Evolutionary conservation across 2,113 vertebrate genomes (phyloP).

Genomic region (Tenebrosternarchus preto): DNA sequence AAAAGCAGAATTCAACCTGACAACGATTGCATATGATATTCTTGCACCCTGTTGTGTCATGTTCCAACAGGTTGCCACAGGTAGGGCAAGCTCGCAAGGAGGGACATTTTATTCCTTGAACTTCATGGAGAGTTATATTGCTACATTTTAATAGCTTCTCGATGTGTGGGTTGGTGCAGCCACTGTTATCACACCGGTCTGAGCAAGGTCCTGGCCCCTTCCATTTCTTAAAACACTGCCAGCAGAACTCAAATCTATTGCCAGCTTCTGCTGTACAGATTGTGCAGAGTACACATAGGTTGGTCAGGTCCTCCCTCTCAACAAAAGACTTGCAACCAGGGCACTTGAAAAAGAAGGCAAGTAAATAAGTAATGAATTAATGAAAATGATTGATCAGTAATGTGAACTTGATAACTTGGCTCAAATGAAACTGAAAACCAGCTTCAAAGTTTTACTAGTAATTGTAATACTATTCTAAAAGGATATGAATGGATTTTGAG

Average conservation of each 20-base stretch:
- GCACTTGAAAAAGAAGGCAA: constrained; percentile 60
- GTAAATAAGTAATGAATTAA: background rate
- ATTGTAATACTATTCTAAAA: too few species aligned
- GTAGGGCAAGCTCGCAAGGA: constrained; percentile 73
- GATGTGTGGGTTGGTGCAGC: constrained; percentile 62
- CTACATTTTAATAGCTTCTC: constrained; percentile 56
- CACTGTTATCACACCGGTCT: constrained; percentile 65
- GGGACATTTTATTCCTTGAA: constrained; percentile 55
- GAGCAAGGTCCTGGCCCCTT: constrained; percentile 65
- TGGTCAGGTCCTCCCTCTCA: constrained; percentile 63
- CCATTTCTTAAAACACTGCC: constrained; percentile 73
- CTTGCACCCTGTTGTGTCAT: constrained; percentile 71
- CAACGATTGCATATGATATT: constrained; percentile 74
- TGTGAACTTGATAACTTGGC: too few species aligned
- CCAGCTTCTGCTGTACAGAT: constrained; percentile 58
- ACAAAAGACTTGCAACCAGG: constrained; percentile 66
- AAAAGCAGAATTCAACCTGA: constrained; percentile 74
- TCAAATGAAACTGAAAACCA: too few species aligned
- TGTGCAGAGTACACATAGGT: constrained; percentile 66
- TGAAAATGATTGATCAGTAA: too few species aligned
- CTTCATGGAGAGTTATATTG: constrained; percentile 9
- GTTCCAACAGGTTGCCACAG: constrained; percentile 69
- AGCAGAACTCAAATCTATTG: constrained; percentile 61
- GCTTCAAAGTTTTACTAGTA: too few species aligned
- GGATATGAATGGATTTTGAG: too few species aligned